A percentile compares a stretch with the other conserved stretches of the same genome.
These are phyloP conservation scores for Mormoops blainvillei DNA, from an alignment of 2,113 vertebrate species.

Conservation along the genomic window DNA sequence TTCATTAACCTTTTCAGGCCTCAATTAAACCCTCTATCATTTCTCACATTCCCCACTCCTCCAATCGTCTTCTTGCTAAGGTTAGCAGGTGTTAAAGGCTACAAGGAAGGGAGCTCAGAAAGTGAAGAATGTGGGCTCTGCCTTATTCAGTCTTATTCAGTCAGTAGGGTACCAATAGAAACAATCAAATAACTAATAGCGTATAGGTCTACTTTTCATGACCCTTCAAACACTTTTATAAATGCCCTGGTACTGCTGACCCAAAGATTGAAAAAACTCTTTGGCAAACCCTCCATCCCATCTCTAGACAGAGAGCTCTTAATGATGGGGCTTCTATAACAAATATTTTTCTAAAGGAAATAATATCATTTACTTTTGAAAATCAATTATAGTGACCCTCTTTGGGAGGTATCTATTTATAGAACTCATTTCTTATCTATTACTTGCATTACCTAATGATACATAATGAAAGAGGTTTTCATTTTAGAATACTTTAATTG, in stretches of 20 bases:
- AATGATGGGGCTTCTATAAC: not conserved
- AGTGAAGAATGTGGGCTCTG: not conserved
- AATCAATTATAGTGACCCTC: not conserved
- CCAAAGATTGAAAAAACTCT: not conserved
- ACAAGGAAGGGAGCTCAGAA: not conserved
- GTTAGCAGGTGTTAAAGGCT: not conserved
- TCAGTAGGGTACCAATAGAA: not conserved
- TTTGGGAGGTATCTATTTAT: not conserved
- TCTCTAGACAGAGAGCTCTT: not conserved
- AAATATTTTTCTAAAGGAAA: slow-evolving; percentile 38
- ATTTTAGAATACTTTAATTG: not conserved
- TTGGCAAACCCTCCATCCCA: not conserved
- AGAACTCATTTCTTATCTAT: not conserved
- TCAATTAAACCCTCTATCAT: not conserved
- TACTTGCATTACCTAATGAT: not conserved
- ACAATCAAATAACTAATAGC: not conserved
- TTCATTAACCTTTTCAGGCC: not conserved
- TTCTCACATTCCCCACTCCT: not conserved
- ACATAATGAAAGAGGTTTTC: not conserved
- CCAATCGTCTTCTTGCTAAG: not conserved
- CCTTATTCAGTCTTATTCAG: not conserved
- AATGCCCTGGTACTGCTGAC: not conserved
- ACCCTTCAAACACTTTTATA: not conserved
- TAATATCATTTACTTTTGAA: slow-evolving; percentile 23
- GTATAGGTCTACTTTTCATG: not conserved